These are phyloP conservation scores for Mohoua ochrocephala DNA, from an alignment of 2,113 vertebrate genomes.

Conservation along the genomic window DNA sequence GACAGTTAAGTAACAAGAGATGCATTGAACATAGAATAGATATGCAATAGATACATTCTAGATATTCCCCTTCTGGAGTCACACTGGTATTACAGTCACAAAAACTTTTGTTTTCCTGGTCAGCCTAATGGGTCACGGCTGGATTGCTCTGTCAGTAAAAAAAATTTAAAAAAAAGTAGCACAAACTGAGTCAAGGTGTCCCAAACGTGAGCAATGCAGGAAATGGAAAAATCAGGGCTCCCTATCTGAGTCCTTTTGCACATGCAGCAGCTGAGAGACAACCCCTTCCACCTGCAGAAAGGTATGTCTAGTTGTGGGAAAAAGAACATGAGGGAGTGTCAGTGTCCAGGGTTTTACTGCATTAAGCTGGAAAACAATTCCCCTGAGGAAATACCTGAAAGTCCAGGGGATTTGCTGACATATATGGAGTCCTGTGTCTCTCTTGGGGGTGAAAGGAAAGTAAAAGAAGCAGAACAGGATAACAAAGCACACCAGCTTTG, in stretches of 20 bases:
- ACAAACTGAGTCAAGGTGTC: background rate
- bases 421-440: background rate
- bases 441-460: background rate
- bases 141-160: background rate
- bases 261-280: background rate
- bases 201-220: background rate
- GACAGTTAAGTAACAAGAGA: background rate
- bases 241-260: background rate
- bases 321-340: background rate
- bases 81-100: background rate
- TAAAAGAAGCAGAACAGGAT: background rate
- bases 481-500: background rate
- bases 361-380: background rate
- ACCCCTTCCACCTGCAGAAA: background rate
- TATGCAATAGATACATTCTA: background rate
- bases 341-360: background rate
- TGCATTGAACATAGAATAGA: background rate
- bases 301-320: background rate
- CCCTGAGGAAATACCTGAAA: background rate
- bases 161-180: background rate
- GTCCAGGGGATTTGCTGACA: background rate
- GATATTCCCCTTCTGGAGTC: background rate
- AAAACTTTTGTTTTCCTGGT: background rate
- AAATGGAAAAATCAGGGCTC: background rate
- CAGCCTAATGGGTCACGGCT: background rate